phyloP scores from a whole-genome alignment of 2,888 invertebrate genomes.

The Sinotaia quadrata region DNA sequence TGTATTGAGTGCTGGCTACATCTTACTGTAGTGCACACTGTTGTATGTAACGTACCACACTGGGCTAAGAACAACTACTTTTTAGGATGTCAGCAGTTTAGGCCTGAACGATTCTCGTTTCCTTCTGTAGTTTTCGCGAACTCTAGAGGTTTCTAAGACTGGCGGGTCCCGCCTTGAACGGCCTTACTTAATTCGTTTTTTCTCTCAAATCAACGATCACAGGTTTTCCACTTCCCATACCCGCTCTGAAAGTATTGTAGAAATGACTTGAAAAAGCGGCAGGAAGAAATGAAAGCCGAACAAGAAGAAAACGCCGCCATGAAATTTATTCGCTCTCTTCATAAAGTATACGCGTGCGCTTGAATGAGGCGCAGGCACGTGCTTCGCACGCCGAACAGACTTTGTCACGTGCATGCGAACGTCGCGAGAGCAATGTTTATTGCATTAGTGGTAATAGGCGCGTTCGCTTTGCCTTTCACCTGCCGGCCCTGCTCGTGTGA shows the following conservation, averaged over 20 bases:
- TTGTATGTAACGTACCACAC: too few species aligned
- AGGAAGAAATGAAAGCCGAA: slow-evolving; percentile 10
- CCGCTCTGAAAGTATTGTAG: neutral
- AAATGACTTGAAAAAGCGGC: neutral
- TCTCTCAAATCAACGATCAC: too few species aligned
- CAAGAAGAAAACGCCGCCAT: slow-evolving; percentile 12
- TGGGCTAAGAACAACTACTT: too few species aligned
- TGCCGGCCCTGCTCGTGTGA: too few species aligned
- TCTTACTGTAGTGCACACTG: too few species aligned
- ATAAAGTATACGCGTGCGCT: slow-evolving; percentile 3
- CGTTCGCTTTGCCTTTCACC: neutral
- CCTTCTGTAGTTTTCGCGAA: too few species aligned
- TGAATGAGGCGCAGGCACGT: slow-evolving; percentile 12
- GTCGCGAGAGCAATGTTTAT: slow-evolving; percentile 28
- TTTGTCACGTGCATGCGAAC: slow-evolving; percentile 23
- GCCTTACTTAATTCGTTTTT: too few species aligned
- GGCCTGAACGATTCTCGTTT: too few species aligned
- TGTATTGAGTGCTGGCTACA: too few species aligned
- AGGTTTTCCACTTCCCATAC: slow-evolving; percentile 25
- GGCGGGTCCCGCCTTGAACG: too few species aligned
- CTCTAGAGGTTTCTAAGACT: too few species aligned
- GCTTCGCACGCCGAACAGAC: slow-evolving; percentile 22
- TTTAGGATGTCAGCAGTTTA: too few species aligned
- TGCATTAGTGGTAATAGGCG: slow-evolving; percentile 22
- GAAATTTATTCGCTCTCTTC: slow-evolving; percentile 21